Conservation (phyloP, 2,888 invertebrate genomes). For the Xestia ashworthii region DNA sequence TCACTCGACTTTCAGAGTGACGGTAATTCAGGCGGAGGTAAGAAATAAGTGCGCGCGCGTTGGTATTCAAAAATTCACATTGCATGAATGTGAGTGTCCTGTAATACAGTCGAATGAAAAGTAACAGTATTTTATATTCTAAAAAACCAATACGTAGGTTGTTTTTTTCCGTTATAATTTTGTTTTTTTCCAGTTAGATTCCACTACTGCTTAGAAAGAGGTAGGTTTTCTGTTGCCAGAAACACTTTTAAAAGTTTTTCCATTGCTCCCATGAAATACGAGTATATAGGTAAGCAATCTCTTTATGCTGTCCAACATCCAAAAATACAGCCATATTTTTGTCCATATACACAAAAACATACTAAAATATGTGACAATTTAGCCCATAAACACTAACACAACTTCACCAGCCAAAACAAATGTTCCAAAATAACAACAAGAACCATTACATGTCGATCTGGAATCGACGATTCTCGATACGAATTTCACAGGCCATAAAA, state of each 20-base stretch:
- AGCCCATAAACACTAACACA: constrained; percentile 36
- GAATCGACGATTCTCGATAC: constrained; percentile 6
- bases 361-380: constrained; percentile 24
- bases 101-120: too few species aligned
- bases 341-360: background rate
- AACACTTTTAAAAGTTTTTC: background rate
- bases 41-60: too few species aligned
- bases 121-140: too few species aligned
- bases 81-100: too few species aligned
- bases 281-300: background rate
- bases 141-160: too few species aligned
- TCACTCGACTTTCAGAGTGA: too few species aligned
- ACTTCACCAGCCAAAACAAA: constrained; percentile 6
- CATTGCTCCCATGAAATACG: background rate
- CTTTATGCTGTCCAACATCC: background rate
- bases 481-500: constrained; percentile 38
- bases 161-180: too few species aligned
- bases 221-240: background rate
- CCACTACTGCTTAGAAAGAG: background rate
- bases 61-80: too few species aligned
- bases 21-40: too few species aligned
- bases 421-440: constrained; percentile 20
- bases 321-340: constrained; percentile 16
- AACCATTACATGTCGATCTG: constrained; percentile 3
- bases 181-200: background rate